A percentile compares a stretch with the other conserved stretches of the same genome.
These are phyloP conservation scores for Pelobates fuscus DNA, from an alignment of 2,113 vertebrate genomes.

Conservation along the genomic window DNA sequence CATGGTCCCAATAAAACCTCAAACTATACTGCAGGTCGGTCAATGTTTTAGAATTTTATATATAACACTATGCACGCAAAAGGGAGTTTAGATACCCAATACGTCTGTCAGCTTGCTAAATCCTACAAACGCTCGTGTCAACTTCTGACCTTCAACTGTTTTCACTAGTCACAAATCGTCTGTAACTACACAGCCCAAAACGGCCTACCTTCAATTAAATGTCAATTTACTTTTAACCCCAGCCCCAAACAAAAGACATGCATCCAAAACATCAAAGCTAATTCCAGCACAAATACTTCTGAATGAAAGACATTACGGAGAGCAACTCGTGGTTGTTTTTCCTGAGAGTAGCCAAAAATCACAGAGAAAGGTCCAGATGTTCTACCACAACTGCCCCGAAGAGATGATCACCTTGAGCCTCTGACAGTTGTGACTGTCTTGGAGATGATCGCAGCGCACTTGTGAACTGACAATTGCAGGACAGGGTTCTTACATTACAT, in stretches of 20 bases:
- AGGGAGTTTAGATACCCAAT: too few species aligned
- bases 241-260: neutral
- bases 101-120: too few species aligned
- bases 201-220: too few species aligned
- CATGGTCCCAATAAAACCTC: too few species aligned
- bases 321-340: neutral
- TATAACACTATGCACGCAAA: too few species aligned
- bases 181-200: too few species aligned
- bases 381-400: slow-evolving; percentile 25
- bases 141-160: too few species aligned
- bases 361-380: slow-evolving; percentile 44
- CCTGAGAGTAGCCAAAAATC: slow-evolving; percentile 12
- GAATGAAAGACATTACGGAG: slow-evolving; percentile 28
- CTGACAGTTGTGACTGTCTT: slow-evolving; percentile 18
- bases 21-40: too few species aligned
- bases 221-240: too few species aligned
- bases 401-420: slow-evolving; percentile 26
- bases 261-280: slow-evolving; percentile 19
- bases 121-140: too few species aligned
- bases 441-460: slow-evolving; percentile 33
- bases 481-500: slow-evolving; percentile 22
- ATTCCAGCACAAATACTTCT: neutral
- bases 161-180: too few species aligned
- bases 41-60: too few species aligned
- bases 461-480: slow-evolving; percentile 41